Base-by-base conservation (phyloP, 2,888 invertebrate species). In the Lepidocyrtoides sp. region DNA sequence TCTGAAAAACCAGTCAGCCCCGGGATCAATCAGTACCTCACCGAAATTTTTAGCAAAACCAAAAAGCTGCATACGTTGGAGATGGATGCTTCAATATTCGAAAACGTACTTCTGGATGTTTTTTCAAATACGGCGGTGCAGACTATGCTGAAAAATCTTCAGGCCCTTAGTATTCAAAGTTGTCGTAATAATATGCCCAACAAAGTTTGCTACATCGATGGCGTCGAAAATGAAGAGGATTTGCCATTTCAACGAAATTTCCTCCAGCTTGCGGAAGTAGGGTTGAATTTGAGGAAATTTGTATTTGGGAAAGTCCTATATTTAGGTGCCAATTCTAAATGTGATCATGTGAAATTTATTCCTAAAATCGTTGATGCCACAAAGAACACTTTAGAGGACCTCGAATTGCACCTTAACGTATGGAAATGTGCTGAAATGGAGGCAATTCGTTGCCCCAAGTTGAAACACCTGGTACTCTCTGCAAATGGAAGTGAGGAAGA, bases 241-340 rank as follows among this genome's bases (percentile, higher is more conserved):
- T 75, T 63, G 4, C 91, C 90, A 8, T 93, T 93, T 60, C 89
- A 91, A 20, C 41, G 92, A 23, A 93, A 93, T 54, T 91, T 93
- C 84, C 75, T 92, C 8, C 92, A 93, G 57, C 32, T 93, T n/a
- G 87, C 92, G 0, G 32, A 57, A 41, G 20, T 93, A n/a, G 89
- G 89, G 0, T 48, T 92, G 57, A 75, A 87, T 4, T 57, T 92
- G 20, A 89, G 75, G 44, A 69, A 23, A 20, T 87, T 92, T 60
- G 23, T 36, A 8, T 84, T 91, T 26, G 90, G 75, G 4, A 92
- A 92, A 81, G 72, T 93, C 32, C 29, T 63, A n/a, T 57, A 81
- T 23, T 20, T 91, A 8, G n/a, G n/a, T n/a, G 20, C 29, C 7
- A 89, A 66, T 8, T 77, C 89, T 10, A 85, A 89, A 69, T 41